phyloP scores from a whole-genome alignment of 2,113 vertebrate species.

The Mormyrus lacerda region DNA sequence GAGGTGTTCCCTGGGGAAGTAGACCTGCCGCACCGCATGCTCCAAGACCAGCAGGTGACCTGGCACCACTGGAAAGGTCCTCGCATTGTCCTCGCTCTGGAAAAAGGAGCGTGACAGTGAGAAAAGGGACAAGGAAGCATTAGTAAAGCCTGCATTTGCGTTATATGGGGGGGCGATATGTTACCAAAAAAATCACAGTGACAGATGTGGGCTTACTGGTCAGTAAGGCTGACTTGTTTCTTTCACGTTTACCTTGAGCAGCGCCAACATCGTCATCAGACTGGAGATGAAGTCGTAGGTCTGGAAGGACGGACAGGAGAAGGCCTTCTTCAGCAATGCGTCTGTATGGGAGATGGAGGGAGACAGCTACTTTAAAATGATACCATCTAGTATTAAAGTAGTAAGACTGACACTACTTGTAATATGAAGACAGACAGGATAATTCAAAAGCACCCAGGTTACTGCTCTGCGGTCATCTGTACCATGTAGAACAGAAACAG shows the following conservation, averaged over 20 bases:
- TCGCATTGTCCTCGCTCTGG: constrained; percentile 91
- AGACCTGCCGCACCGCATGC: constrained; percentile 84
- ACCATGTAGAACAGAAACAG: background rate
- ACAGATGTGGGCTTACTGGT: background rate
- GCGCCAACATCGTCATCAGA: constrained; percentile 80
- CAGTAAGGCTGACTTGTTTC: background rate
- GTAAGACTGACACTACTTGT: background rate
- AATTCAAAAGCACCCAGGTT: background rate
- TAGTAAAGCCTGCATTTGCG: background rate
- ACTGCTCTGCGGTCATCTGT: background rate
- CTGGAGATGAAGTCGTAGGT: constrained; percentile 75
- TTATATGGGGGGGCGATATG: background rate
- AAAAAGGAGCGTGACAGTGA: background rate
- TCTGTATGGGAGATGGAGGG: constrained; percentile 54
- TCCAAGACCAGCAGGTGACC: constrained; percentile 83
- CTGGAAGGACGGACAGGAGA: constrained; percentile 70
- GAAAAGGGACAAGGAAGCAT: background rate
- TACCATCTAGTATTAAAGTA: background rate
- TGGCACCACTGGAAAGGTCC: constrained; percentile 71
- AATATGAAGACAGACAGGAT: background rate
- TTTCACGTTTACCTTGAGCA: constrained; percentile 74
- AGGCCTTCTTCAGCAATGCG: constrained; percentile 79
- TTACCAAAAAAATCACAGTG: background rate
- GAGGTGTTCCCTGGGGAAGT: constrained; percentile 79
- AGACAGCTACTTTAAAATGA: background rate